Conservation (phyloP, 2,888 invertebrate species). For the Dioctria rufipes region DNA sequence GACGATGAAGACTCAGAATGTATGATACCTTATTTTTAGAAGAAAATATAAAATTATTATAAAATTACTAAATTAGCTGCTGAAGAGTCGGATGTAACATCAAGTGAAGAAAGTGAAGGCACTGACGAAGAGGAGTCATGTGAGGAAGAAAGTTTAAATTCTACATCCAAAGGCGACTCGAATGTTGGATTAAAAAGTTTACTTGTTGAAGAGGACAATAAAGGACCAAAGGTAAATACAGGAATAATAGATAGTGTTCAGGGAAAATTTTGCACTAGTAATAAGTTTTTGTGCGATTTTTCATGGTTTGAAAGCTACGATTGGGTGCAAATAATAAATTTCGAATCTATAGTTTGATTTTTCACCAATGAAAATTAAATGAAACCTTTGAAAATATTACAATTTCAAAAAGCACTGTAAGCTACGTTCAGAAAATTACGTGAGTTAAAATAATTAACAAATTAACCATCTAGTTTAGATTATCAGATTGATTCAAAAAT, state of each 20-base stretch:
- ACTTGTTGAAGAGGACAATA: conserved; percentile 73
- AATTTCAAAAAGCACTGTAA: too few relatives aligned
- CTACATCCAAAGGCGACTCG: conserved; percentile 65
- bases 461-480: too few relatives aligned
- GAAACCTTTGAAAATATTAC: too few relatives aligned
- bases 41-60: background rate
- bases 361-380: background rate
- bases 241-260: background rate
- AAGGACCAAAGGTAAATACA: conserved; percentile 59
- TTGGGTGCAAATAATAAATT: conserved; percentile 51
- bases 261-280: conserved; percentile 45
- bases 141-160: conserved; percentile 67
- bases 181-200: conserved; percentile 75
- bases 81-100: conserved; percentile 65
- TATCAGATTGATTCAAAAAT: too few relatives aligned
- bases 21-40: background rate
- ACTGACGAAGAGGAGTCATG: conserved; percentile 63
- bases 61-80: conserved; percentile 59
- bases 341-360: background rate
- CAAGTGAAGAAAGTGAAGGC: conserved; percentile 62
- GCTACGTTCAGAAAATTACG: too few relatives aligned
- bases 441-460: too few relatives aligned
- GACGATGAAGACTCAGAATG: conserved; percentile 63
- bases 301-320: conserved; percentile 54
- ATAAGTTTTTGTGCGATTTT: conserved; percentile 52